Conservation (phyloP, 2,113 vertebrate genomes). For the Sorex araneus region DNA sequence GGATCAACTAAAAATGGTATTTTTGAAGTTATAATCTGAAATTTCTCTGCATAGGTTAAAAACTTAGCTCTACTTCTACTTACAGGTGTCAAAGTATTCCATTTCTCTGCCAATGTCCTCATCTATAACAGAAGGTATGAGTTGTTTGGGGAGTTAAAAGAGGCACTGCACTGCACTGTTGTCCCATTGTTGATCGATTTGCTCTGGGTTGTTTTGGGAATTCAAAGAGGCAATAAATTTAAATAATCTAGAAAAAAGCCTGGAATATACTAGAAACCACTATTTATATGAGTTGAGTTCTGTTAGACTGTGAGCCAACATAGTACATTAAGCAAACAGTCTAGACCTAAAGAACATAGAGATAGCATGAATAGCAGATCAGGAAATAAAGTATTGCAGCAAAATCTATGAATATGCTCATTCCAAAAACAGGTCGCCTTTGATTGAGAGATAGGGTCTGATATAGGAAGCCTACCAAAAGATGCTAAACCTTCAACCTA, state of each 20-base stretch:
- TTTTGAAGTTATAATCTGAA: too few species aligned
- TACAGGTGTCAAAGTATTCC: too few species aligned
- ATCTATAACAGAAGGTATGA: background rate
- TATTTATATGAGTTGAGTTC: background rate
- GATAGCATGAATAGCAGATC: background rate
- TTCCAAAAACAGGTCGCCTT: background rate
- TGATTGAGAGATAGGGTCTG: background rate
- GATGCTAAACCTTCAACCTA: rapidly evolving
- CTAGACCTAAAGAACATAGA: too few species aligned
- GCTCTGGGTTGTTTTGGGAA: background rate
- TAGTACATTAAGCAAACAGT: background rate
- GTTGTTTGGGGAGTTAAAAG: background rate
- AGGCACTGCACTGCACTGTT: too few species aligned
- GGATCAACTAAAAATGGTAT: too few species aligned
- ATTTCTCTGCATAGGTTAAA: too few species aligned
- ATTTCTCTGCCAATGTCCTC: too few species aligned
- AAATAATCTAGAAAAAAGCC: background rate
- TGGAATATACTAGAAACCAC: background rate
- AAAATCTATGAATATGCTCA: background rate
- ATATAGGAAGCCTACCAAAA: background rate
- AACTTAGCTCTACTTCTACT: too few species aligned
- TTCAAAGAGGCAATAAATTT: background rate
- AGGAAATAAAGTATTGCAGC: background rate
- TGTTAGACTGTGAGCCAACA: background rate
- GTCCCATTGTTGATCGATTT: too few species aligned